These are phyloP conservation scores for Maniola hyperantus DNA, from an alignment of 2,888 invertebrate species.

Conservation along the genomic window DNA sequence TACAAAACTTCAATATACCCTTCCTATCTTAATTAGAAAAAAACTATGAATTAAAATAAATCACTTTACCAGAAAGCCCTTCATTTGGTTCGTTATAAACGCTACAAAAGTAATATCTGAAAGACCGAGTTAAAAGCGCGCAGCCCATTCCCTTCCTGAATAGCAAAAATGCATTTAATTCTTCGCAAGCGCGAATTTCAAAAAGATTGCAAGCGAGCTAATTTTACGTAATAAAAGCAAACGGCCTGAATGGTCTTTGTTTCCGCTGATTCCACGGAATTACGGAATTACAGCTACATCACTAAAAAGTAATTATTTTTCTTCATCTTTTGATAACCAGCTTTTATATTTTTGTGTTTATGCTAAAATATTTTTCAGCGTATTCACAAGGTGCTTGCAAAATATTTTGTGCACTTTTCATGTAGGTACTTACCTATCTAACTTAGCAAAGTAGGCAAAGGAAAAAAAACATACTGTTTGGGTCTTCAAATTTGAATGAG, in stretches of 20 bases:
- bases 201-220: slow-evolving; percentile 42
- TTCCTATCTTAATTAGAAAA: neutral
- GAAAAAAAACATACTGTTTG: no score
- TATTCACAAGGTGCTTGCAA: neutral
- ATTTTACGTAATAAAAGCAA: slow-evolving; percentile 42
- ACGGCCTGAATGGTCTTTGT: slow-evolving; percentile 41
- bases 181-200: slow-evolving; percentile 37
- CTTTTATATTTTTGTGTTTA: slow-evolving; percentile 11
- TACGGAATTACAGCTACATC: slow-evolving; percentile 35
- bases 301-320: slow-evolving; percentile 30
- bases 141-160: slow-evolving; percentile 30
- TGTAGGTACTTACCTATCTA: neutral
- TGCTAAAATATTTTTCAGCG: neutral
- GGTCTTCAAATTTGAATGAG: no score
- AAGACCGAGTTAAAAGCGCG: slow-evolving; percentile 14
- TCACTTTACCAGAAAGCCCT: neutral
- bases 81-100: neutral
- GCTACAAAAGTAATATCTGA: slow-evolving; percentile 15
- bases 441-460: neutral
- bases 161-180: slow-evolving; percentile 40
- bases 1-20: no score
- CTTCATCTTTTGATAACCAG: slow-evolving; percentile 13
- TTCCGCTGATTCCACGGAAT: slow-evolving; percentile 36
- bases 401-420: neutral
- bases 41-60: neutral